Evolutionary conservation across 2,888 invertebrate genomes (phyloP), one percentile per base, ranked within the genome.

Genomic region (Automeris io): DNA sequence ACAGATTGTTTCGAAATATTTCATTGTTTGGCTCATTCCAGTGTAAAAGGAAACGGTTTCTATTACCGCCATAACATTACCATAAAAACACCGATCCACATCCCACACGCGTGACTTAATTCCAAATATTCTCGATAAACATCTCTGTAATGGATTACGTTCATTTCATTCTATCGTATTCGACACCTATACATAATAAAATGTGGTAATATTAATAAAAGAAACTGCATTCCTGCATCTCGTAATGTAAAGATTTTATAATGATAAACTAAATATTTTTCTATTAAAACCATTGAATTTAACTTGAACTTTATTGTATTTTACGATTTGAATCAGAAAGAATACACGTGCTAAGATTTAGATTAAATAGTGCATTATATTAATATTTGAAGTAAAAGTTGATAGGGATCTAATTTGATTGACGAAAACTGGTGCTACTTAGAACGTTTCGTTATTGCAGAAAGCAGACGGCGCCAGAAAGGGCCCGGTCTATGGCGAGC

Each of bases 41-140:
- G 60, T 54, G 43, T 53, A 54, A 42, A 49, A 45, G 46, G 51
- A 54, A 55, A 55, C 52, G 54, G 58, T 64, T 65, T 62, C 67
- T 65, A 64, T 61, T 50, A 55, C 53, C 61, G 66, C 62, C 66
- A 74, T 73, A 71, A 70, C 64, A 75, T 75, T 71, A 67, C 69
- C 68, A 73, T 77, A 73, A 73, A 72, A 73, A 69, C 55, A 54
- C 64, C 61, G 51, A 68, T 61, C 51, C 50, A 56, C 63, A 45
- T 52, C 70, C 71, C 69, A 75, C 70, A 65, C 62, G 55, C 70
- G 69, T 72, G 75, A 71, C 70, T 70, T 63, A 70, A 74, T 63
- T 65, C 71, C 57, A 71, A 74, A 78, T 69, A 73, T 64, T 67
- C 64, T 61, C 61, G 64, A 72, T 72, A 67, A 65, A 61, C 57